phyloP scores from a whole-genome alignment of 2,113 vertebrate genomes.

The Apteryx mantelli region DNA sequence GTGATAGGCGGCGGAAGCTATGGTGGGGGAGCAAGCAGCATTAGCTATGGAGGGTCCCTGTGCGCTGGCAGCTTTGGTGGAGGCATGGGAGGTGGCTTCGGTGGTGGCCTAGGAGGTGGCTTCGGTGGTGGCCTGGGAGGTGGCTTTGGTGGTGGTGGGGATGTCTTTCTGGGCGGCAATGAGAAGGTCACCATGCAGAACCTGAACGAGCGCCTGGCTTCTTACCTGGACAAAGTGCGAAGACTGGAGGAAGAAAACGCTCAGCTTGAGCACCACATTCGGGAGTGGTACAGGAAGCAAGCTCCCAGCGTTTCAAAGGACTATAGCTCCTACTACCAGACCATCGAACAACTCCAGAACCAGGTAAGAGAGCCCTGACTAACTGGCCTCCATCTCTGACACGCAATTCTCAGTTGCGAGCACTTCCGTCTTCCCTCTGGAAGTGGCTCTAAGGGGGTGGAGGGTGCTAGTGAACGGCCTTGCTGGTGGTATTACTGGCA shows the following conservation, averaged over 20 bases:
- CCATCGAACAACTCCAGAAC: conserved; percentile 73
- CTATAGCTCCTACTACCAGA: conserved; percentile 76
- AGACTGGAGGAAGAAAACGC: conserved; percentile 75
- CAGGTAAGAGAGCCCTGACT: conserved; percentile 13
- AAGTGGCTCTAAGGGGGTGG: neutral
- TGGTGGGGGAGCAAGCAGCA: too few species aligned
- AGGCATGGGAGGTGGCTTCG: too few species aligned
- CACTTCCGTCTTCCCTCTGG: neutral
- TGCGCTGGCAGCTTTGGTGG: too few species aligned
- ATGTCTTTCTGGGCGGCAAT: conserved; percentile 63
- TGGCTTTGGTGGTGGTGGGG: conserved; percentile 29
- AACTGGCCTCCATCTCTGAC: rapidly evolving
- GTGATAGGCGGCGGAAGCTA: too few species aligned
- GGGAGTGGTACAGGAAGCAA: conserved; percentile 76
- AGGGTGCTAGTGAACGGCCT: rapidly evolving
- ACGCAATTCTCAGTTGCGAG: rapidly evolving
- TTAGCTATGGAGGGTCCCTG: too few species aligned
- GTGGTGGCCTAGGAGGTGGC: too few species aligned
- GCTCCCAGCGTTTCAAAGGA: conserved; percentile 50
- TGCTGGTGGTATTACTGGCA: neutral
- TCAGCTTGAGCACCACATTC: conserved; percentile 74
- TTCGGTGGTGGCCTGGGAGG: too few species aligned
- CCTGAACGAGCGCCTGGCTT: conserved; percentile 76
- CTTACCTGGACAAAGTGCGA: conserved; percentile 76
- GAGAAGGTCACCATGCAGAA: conserved; percentile 79